These are phyloP conservation scores for Emydura subglobosa DNA, from an alignment of 2,113 vertebrate species.

Conservation along the genomic window DNA sequence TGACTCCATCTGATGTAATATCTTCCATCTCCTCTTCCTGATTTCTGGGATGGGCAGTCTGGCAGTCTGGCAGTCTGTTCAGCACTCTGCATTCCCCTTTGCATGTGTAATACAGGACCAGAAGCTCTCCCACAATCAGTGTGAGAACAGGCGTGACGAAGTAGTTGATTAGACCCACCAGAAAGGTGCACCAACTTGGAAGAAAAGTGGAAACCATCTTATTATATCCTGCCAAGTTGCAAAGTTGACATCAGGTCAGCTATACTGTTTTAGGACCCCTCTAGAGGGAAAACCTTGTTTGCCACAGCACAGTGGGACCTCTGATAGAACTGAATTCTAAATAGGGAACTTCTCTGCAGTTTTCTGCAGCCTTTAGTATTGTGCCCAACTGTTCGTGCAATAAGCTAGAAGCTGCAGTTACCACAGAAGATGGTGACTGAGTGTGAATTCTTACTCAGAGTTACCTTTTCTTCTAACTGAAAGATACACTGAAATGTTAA, in stretches of 20 bases:
- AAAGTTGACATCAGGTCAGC: background rate
- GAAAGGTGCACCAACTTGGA: background rate
- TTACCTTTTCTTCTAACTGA: background rate
- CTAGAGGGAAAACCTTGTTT: background rate
- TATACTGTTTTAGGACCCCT: background rate
- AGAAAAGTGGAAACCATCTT: background rate
- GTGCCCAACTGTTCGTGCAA: background rate
- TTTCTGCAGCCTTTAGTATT: background rate
- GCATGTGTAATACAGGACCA: background rate
- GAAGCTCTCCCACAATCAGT: background rate
- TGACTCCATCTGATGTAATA: background rate
- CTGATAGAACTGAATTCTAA: background rate
- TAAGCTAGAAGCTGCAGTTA: background rate
- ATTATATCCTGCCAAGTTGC: background rate
- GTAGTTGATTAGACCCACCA: conserved; percentile 5
- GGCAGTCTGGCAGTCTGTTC: background rate
- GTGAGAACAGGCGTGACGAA: background rate
- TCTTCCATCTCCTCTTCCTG: background rate
- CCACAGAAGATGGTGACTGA: background rate
- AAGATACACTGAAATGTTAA: background rate
- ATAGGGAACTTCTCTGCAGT: background rate
- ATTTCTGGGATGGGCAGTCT: background rate
- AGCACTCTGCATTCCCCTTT: background rate
- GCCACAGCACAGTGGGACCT: background rate
- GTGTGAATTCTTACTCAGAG: background rate